Base-by-base conservation (phyloP, 2,113 vertebrate species). In the Gracilinanus agilis region DNA sequence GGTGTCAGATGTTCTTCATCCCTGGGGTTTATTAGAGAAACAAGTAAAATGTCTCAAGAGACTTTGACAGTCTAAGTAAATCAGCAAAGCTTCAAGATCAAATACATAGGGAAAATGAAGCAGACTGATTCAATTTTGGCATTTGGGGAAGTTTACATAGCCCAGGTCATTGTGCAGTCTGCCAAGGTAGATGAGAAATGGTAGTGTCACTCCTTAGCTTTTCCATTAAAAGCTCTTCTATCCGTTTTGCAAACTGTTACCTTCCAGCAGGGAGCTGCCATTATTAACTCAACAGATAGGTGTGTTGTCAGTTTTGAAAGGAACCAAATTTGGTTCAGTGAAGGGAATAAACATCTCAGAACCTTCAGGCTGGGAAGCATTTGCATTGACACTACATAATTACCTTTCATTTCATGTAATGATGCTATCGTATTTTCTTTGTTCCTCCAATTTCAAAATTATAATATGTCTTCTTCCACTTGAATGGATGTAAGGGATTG, bases 271-370 rank as follows among this genome's bases (percentile, higher is more conserved):
- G 96, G 97, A 97, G 92, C 94, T 67, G 29, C 56, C n/a, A 93
- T 97, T 97, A 98, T 97, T 97, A 98, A 95, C 96, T 97, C 92
- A 96, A 94, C 44, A 90, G 96, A 97, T 25, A 93, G 92, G 89
- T 93, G 56, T 96, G 97, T 97, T 97, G 94, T 97, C 90, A 97
- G 88, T 91, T 94, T 95, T 75, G 34, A 97, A 98, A 97, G 97
- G 97, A 98, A 98, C 93, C 95, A 98, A 98, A 98, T 98, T 96
- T 97, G 55, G 44, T 97, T 90, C 94, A 96, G 91, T 53, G 96
- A 97, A 98, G 97, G 96, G 96, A 98, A 97, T 97, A 97, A 97
- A 98, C 95, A 97, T 95, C 25, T 92, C 54, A 53, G 89, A 93
- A 97, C 75, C 93, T 96, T 98, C 97, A 94, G 0, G 9, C 56